Base-by-base conservation (phyloP, 2,113 vertebrate species). In the Meleagris gallopavo region DNA sequence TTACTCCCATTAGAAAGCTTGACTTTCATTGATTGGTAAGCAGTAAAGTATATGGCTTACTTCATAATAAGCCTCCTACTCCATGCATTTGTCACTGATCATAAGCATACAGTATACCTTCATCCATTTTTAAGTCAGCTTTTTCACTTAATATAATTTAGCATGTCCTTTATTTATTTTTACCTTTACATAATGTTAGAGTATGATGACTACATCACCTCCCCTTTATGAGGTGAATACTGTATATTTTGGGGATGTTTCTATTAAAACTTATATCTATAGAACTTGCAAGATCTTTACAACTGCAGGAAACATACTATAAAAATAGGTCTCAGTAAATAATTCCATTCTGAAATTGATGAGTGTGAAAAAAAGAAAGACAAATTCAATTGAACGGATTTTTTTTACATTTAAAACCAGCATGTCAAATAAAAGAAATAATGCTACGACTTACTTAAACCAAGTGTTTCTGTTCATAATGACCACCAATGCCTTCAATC, bases 21-120 rank as follows among this genome's bases (percentile, higher is more conserved):
- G 65, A 9, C 5, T 4, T 38, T 0, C 0, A 5, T 29, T 65
- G 9, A 2, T 66, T 83, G 13, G 22, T 45, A 55, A 67, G 22
- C 24, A 58, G 38, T 81, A 54, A 88, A 89, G 67, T 71, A 50
- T 13, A 3, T 60, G 29, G 30, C 25, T 92, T 48, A 17, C 30
- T 83, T 14, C 8, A 34, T 61, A 70, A 10, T 19, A 46, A 77
- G 20, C 5, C 71, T 13, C 41, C 20, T 30, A 43, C 8, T 70
- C 76, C 16, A 14, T 43, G 13, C 40, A 58, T 67, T 90, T 88
- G 6, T 55, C 5, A 1, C 19, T 71, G 12, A 60, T 62, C 11
- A 32, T 61, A 72, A 81, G 34, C 16, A 19, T n/a, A 32, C 11
- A 64, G 71, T 55, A 43, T 52, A 36, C 30, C 10, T 82, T 88